phyloP scores from a whole-genome alignment of 2,113 vertebrate genomes.

The Callipepla californica region DNA sequence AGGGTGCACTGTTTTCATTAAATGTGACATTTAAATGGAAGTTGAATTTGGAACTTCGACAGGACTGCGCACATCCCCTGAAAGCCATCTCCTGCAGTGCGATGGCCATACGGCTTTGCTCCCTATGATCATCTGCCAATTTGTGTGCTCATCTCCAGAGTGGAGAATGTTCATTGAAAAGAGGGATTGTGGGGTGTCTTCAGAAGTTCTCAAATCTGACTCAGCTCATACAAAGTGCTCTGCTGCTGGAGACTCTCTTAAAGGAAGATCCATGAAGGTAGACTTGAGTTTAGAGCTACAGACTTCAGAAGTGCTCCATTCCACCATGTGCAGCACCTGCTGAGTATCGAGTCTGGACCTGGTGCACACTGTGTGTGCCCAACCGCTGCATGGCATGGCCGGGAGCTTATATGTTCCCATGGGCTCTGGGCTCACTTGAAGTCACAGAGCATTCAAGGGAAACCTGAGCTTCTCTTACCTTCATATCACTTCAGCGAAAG shows the following conservation, averaged over 20 bases:
- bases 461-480: not conserved
- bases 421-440: not conserved
- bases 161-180: not conserved
- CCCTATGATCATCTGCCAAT: rapidly evolving
- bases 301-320: not conserved
- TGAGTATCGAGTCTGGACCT: not conserved
- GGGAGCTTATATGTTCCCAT: rapidly evolving
- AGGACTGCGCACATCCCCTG: rapidly evolving
- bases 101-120: not conserved
- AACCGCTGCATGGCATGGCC: rapidly evolving
- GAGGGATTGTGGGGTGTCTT: rapidly evolving
- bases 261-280: not conserved
- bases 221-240: rapidly evolving
- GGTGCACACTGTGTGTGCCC: not conserved
- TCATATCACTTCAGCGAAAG: not conserved
- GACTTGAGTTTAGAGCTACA: not conserved
- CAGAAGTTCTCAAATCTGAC: rapidly evolving
- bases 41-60: not conserved
- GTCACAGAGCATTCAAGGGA: not conserved
- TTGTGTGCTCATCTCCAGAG: not conserved
- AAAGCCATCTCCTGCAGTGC: not conserved
- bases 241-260: not conserved
- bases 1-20: not conserved
- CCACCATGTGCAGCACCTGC: not conserved
- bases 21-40: not conserved